phyloP scores from a whole-genome alignment of 2,113 vertebrate species.

The Esox niger region DNA sequence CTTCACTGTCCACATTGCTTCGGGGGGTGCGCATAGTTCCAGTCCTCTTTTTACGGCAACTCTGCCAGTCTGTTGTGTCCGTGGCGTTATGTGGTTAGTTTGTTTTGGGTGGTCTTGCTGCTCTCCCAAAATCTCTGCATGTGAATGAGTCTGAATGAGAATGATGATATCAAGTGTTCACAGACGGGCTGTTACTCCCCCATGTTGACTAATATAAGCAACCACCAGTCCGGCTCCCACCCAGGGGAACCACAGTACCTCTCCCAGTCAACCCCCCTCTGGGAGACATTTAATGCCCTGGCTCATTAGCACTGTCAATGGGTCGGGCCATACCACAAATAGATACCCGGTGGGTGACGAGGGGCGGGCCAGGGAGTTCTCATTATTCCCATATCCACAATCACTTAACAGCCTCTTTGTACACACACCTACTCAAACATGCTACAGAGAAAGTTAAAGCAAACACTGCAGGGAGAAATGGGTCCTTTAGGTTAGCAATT shows the following conservation, averaged over 20 bases:
- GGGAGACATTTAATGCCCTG: slow-evolving; percentile 27
- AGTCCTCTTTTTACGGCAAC: background rate
- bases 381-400: slow-evolving; percentile 24
- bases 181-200: slow-evolving; percentile 12
- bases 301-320: slow-evolving; percentile 52
- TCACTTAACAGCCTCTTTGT: slow-evolving; percentile 17
- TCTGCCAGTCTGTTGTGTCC: background rate
- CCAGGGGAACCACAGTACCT: slow-evolving; percentile 29
- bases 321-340: slow-evolving; percentile 28
- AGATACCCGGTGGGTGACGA: slow-evolving; percentile 8
- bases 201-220: slow-evolving; percentile 28
- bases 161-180: background rate
- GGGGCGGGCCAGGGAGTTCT: slow-evolving; percentile 21
- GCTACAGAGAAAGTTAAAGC: background rate
- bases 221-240: slow-evolving; percentile 23
- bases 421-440: slow-evolving; percentile 12
- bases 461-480: no score
- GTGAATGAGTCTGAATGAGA: slow-evolving; percentile 13
- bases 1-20: no score
- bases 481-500: background rate
- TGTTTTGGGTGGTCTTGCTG: no score
- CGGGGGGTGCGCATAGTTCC: background rate
- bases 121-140: background rate
- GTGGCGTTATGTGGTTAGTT: background rate
- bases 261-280: slow-evolving; percentile 9